These are phyloP conservation scores for western clawed frog (Xenopus tropicalis) DNA, from an alignment of 2,113 vertebrate genomes.

Conservation along the genomic window DNA sequence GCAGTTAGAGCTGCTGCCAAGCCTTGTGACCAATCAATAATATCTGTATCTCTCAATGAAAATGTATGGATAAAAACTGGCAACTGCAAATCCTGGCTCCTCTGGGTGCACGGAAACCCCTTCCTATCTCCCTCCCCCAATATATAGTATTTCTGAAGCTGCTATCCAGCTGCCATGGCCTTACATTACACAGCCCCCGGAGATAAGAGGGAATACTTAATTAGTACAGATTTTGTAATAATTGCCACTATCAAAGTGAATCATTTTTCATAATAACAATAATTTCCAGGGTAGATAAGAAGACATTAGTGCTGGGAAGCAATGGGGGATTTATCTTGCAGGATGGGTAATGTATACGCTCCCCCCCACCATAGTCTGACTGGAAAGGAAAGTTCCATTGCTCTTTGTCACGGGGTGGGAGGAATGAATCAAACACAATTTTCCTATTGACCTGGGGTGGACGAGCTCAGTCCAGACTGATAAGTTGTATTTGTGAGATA, in stretches of 20 bases:
- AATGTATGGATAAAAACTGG: too few species aligned
- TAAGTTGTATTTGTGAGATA: too few species aligned
- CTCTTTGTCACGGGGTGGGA: conserved; percentile 26
- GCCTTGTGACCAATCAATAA: too few species aligned
- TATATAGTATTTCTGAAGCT: too few species aligned
- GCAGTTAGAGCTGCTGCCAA: too few species aligned
- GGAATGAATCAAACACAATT: neutral
- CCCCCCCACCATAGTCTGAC: neutral
- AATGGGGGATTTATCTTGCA: conserved; percentile 14
- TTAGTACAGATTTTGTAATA: conserved; percentile 35
- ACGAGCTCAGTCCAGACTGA: conserved; percentile 24
- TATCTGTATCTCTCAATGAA: too few species aligned
- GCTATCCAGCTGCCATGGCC: neutral
- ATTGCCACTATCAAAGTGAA: conserved; percentile 26
- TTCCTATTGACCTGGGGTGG: conserved; percentile 22
- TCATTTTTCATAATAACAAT: conserved; percentile 43
- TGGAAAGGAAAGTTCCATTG: conserved; percentile 28
- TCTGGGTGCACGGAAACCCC: too few species aligned
- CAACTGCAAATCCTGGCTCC: too few species aligned
- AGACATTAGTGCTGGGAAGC: neutral
- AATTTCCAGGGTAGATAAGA: conserved; percentile 32
- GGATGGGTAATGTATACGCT: conserved; percentile 14
- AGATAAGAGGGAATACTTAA: conserved; percentile 37
- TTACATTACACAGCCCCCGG: conserved; percentile 22
- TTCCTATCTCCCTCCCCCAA: too few species aligned